phyloP scores from a whole-genome alignment of 1,140 invertebrate species.

The Orchesella cincta region DNA sequence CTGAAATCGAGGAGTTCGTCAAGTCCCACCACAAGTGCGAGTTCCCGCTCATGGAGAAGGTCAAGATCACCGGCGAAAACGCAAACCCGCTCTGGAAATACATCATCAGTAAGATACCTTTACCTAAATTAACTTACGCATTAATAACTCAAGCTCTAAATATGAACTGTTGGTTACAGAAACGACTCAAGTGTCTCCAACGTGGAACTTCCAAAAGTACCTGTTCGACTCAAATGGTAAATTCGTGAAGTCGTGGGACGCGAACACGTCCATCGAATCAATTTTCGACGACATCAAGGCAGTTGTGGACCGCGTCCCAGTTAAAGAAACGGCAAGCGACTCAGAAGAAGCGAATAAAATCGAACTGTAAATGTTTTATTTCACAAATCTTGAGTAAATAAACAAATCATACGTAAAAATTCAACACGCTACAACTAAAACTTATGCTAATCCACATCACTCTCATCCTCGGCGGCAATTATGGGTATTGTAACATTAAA shows the following conservation, averaged over 20 bases:
- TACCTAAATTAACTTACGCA: not conserved
- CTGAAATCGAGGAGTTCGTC: conserved; percentile 57
- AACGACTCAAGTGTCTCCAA: conserved; percentile 53
- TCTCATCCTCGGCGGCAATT: not conserved
- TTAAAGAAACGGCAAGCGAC: not conserved
- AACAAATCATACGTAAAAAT: not conserved
- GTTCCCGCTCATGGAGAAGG: conserved; percentile 61
- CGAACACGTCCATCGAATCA: conserved; percentile 56
- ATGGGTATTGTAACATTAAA: not conserved
- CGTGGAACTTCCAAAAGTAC: conserved; percentile 64
- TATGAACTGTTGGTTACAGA: not conserved
- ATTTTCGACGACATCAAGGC: conserved; percentile 56
- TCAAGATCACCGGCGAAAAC: conserved; percentile 63
- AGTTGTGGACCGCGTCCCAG: conserved; percentile 48
- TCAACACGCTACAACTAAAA: not conserved
- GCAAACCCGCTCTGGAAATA: conserved; percentile 62
- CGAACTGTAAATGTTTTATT: not conserved
- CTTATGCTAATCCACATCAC: not conserved
- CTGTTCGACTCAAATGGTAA: conserved; percentile 58
- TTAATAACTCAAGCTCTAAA: not conserved
- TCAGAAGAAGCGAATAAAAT: conserved; percentile 3
- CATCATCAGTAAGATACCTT: conserved; percentile 57
- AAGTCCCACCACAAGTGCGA: conserved; percentile 56
- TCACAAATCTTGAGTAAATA: not conserved
- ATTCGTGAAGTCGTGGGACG: conserved; percentile 57